Evolutionary conservation across 2,797 vertebrate species (phyloP), one percentile per base, ranked within the genome.

Genomic region (Peromyscus eremicus): DNA sequence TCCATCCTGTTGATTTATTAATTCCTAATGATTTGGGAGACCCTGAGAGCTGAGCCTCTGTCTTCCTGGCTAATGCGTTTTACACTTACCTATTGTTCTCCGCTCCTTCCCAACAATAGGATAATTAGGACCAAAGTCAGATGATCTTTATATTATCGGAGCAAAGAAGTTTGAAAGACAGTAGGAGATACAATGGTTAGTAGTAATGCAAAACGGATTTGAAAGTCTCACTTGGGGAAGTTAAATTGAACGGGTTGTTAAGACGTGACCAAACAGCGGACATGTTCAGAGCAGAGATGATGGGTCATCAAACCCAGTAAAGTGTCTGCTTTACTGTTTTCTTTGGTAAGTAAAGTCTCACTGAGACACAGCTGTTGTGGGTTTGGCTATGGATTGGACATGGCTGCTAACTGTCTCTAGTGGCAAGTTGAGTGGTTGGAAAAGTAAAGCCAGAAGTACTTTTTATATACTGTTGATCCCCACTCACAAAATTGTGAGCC

Each of bases 71-170:
- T 68, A 96, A 84, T 49, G 34, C 46, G 89, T 95, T 96, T 95
- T 75, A 91, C 81, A 96, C 12, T 55, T 92, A 32, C 21, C 86
- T 70, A 66, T 90, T 90, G 89, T 97, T 93, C 62, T 14, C 25
- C 84, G 57, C 90, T 94, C 62, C 79, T 94, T 96, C 43, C 81
- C 86, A 90, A 90, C 16, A 82, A 40, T 80, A 84, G 77, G 83
- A 87, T 82, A 93, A 96, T 94, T 73, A 94, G 76, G 89, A 62
- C 81, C 95, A 97, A 94, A 96, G 94, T 95, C 96, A 92, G 92
- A 82, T 91, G 85, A 96, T 94, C 94, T 97, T 96, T 96, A 73
- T 76, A 71, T 93, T 23, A 91, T 49, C 66, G 79, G 55, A 96
- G 95, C 70, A 95, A 92, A 92, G 93, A 93, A 27, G 6, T 16